phyloP scores from a whole-genome alignment of 2,797 vertebrate genomes.

The Perodicticus potto region DNA sequence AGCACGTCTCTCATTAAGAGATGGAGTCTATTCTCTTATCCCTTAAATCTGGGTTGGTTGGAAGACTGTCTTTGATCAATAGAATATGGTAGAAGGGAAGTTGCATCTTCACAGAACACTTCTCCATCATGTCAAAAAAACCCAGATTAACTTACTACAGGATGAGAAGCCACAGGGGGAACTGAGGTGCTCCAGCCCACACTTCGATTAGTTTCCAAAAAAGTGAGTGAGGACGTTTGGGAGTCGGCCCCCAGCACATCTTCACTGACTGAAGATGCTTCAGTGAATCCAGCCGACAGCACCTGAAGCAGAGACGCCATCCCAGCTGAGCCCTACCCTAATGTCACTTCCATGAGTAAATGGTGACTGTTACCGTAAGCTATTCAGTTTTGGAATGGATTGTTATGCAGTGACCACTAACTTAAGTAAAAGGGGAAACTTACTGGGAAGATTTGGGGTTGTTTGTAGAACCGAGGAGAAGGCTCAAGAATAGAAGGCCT shows the following conservation, averaged over 20 bases:
- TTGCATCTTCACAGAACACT: neutral
- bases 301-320: neutral
- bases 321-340: conserved; percentile 5
- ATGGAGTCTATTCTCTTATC: neutral
- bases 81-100: neutral
- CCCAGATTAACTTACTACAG: neutral
- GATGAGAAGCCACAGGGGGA: neutral
- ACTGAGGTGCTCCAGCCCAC: neutral
- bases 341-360: neutral
- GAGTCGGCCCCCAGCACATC: neutral
- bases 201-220: neutral
- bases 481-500: neutral
- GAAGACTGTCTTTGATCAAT: neutral
- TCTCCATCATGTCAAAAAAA: neutral
- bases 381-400: neutral
- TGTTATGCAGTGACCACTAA: neutral
- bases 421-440: neutral
- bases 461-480: neutral
- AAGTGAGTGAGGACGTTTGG: neutral
- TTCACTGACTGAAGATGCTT: neutral
- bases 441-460: neutral
- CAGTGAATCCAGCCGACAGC: neutral
- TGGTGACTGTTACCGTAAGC: neutral
- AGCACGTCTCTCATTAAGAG: neutral
- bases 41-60: neutral